Percentiles rank a stretch among this genome's conserved stretches.
These are phyloP conservation scores for Pelosia muscerda DNA, from an alignment of 2,888 invertebrate species.

Conservation along the genomic window DNA sequence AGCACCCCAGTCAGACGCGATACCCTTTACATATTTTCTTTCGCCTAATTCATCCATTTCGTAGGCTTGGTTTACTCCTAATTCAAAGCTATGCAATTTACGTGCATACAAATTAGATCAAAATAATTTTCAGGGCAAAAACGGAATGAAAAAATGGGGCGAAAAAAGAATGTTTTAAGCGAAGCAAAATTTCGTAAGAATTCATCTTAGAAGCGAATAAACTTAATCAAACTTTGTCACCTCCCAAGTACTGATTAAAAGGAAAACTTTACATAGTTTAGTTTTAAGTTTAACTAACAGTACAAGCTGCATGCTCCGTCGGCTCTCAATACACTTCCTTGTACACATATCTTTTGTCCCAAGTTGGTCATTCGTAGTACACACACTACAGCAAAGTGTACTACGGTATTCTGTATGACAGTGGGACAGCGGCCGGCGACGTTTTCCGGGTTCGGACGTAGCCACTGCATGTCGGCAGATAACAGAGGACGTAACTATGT, in stretches of 20 bases:
- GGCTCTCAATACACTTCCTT: conserved; percentile 11
- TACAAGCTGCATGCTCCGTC: conserved; percentile 9
- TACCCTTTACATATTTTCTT: too few species aligned
- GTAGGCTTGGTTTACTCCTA: too few species aligned
- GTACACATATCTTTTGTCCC: conserved; percentile 32
- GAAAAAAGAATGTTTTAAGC: too few species aligned
- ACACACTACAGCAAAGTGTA: conserved; percentile 10
- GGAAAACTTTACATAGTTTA: not conserved
- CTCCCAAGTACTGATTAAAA: not conserved
- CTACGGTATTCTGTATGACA: conserved; percentile 11
- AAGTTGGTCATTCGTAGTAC: conserved; percentile 30
- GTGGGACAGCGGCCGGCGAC: conserved; percentile 41
- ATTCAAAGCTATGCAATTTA: too few species aligned
- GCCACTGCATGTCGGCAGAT: conserved; percentile 41
- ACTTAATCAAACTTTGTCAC: not conserved
- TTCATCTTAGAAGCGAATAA: not conserved
- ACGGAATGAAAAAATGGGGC: too few species aligned
- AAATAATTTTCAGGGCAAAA: not conserved
- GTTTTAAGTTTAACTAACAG: not conserved
- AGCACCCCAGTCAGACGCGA: too few species aligned
- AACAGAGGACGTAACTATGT: conserved; percentile 30
- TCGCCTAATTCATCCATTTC: too few species aligned
- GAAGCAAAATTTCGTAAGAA: not conserved
- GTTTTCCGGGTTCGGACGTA: conserved; percentile 39
- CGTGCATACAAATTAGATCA: not conserved